Percentiles rank a stretch among this genome's conserved stretches.
Conservation (phyloP, 2,113 vertebrate species). For the Zeus faber region DNA sequence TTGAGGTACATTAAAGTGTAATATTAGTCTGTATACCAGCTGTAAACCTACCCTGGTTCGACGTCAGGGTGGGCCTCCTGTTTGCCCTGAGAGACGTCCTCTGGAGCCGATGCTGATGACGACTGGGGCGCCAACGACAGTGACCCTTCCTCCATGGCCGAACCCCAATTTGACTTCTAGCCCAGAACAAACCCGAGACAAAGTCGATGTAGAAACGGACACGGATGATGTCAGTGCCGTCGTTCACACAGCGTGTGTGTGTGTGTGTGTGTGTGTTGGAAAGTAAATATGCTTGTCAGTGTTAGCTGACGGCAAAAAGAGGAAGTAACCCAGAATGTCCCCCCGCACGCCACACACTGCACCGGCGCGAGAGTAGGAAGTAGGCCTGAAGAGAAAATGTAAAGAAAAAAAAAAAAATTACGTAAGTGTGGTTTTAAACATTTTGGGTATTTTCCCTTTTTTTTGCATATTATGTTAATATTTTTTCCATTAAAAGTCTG, state of each 20-base stretch:
- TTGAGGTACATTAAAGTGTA: no score
- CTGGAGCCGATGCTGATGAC: conserved; percentile 32
- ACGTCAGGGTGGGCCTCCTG: conserved; percentile 30
- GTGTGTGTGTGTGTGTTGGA: conserved; percentile 4
- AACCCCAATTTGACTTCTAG: background rate
- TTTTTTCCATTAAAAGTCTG: background rate
- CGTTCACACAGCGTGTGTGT: background rate
- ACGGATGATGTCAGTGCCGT: background rate
- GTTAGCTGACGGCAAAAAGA: conserved; percentile 44
- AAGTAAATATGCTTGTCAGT: conserved; percentile 35
- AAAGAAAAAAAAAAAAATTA: conserved; percentile 37
- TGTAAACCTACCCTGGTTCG: conserved; percentile 43
- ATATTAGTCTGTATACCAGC: no score
- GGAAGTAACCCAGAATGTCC: conserved; percentile 40
- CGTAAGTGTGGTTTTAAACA: background rate
- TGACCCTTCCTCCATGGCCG: conserved; percentile 61
- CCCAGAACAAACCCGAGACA: background rate
- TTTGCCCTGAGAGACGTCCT: conserved; percentile 31
- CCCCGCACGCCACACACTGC: background rate
- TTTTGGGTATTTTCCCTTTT: no score
- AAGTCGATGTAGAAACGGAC: background rate
- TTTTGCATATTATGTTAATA: background rate
- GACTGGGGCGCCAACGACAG: conserved; percentile 45
- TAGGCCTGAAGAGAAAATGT: no score
- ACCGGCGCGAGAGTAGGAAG: no score